A percentile compares a stretch with the other conserved stretches of the same genome.
phyloP scores from a whole-genome alignment of 2,797 vertebrate species.

The Simalia tracyae region DNA sequence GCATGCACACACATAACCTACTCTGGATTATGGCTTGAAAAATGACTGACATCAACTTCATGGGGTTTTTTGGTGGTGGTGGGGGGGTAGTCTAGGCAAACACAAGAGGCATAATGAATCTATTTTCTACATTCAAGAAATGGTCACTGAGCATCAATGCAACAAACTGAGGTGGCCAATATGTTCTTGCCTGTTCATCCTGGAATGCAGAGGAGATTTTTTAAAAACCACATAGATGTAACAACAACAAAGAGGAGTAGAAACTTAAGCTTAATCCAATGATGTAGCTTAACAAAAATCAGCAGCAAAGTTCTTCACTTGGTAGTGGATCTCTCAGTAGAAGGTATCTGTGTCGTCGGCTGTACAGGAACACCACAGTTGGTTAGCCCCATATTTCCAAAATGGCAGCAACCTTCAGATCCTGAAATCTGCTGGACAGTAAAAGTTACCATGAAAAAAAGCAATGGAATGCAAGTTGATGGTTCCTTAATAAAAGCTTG shows the following conservation, averaged over 20 bases:
- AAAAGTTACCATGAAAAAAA: not conserved
- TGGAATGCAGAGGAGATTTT: not conserved
- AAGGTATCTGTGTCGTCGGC: no score
- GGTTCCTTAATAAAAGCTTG: not conserved
- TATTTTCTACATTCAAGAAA: not conserved
- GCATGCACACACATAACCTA: accelerated
- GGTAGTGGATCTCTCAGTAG: not conserved
- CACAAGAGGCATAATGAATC: not conserved
- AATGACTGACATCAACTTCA: not conserved
- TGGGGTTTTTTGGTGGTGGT: not conserved
- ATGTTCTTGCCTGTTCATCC: not conserved
- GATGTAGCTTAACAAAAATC: not conserved
- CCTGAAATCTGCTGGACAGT: not conserved
- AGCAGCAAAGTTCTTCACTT: not conserved
- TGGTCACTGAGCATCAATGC: not conserved
- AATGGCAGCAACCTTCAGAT: not conserved
- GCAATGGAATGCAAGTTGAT: not conserved
- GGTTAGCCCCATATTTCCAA: not conserved
- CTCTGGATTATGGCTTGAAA: not conserved
- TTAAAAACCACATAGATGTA: not conserved
- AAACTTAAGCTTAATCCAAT: not conserved
- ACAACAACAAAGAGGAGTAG: not conserved
- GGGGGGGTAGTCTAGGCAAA: not conserved
- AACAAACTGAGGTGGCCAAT: not conserved
- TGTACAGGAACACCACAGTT: not conserved